Conservation (phyloP, 2,888 invertebrate species). For the Sesia apiformis region DNA sequence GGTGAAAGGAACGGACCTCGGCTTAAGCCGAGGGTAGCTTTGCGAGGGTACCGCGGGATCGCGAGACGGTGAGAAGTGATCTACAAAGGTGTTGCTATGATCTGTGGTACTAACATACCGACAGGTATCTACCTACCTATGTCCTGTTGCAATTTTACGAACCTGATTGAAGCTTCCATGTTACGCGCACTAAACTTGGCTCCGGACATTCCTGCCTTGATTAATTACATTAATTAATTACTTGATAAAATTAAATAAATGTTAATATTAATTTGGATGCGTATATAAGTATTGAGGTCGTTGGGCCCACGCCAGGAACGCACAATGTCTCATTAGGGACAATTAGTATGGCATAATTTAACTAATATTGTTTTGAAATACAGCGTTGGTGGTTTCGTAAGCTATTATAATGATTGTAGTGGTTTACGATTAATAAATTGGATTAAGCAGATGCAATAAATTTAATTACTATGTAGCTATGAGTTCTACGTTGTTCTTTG, state of each 20-base stretch:
- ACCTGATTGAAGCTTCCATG: too few relatives aligned
- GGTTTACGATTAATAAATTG: background rate
- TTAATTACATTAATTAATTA: conserved; percentile 13
- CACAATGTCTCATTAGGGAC: conserved; percentile 53
- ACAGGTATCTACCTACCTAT: too few relatives aligned
- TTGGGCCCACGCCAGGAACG: conserved; percentile 41
- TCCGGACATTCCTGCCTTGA: background rate
- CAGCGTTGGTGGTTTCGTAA: conserved; percentile 20
- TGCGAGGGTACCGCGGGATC: too few relatives aligned
- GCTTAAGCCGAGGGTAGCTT: too few relatives aligned
- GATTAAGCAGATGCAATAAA: background rate
- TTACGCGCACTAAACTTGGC: too few relatives aligned
- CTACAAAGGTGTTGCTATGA: too few relatives aligned
- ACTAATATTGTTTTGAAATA: conserved; percentile 30
- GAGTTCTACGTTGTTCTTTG: background rate
- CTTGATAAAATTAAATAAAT: conserved; percentile 14
- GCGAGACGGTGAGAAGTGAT: too few relatives aligned
- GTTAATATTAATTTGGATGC: conserved; percentile 11
- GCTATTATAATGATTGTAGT: conserved; percentile 5
- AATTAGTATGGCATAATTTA: conserved; percentile 64
- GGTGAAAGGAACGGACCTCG: too few relatives aligned
- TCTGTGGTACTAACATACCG: too few relatives aligned
- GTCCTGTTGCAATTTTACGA: too few relatives aligned
- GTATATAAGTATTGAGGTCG: conserved; percentile 10
- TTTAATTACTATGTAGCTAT: background rate